Conservation (phyloP, 2,797 vertebrate genomes). For the Diceros bicornis region DNA sequence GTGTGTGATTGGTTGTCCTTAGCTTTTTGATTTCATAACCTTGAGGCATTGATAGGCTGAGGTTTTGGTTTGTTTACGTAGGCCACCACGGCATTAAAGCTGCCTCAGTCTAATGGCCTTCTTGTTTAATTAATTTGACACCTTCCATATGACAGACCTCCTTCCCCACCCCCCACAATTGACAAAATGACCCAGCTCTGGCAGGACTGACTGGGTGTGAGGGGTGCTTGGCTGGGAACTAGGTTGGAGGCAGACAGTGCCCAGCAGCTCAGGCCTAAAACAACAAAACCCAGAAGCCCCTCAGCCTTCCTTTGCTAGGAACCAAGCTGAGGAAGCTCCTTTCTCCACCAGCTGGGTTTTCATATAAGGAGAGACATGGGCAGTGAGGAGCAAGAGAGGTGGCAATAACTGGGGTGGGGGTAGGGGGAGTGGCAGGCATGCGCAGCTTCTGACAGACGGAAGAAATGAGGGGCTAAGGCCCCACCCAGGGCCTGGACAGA, state of each 20-base stretch:
- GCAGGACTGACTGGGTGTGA: neutral
- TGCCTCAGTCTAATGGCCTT: neutral
- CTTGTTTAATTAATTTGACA: neutral
- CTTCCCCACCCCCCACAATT: too few relatives aligned
- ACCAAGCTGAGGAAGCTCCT: neutral
- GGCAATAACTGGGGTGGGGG: too few relatives aligned
- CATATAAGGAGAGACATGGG: neutral
- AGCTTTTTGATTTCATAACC: neutral
- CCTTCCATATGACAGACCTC: neutral
- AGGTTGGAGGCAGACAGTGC: neutral
- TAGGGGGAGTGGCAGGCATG: too few relatives aligned
- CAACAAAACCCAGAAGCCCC: neutral
- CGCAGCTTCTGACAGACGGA: neutral
- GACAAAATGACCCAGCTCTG: neutral
- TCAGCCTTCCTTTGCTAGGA: neutral
- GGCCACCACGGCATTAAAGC: neutral
- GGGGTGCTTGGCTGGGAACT: neutral
- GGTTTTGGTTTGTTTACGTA: neutral
- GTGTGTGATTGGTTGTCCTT: neutral
- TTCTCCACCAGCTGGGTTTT: neutral
- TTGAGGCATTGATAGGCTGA: neutral
- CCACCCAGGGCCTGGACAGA: neutral
- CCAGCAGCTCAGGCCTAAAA: neutral
- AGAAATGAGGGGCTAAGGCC: neutral
- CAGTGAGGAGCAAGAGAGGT: neutral